phyloP scores from a whole-genome alignment of 2,797 vertebrate species.

The Acipenser transmontanus region DNA sequence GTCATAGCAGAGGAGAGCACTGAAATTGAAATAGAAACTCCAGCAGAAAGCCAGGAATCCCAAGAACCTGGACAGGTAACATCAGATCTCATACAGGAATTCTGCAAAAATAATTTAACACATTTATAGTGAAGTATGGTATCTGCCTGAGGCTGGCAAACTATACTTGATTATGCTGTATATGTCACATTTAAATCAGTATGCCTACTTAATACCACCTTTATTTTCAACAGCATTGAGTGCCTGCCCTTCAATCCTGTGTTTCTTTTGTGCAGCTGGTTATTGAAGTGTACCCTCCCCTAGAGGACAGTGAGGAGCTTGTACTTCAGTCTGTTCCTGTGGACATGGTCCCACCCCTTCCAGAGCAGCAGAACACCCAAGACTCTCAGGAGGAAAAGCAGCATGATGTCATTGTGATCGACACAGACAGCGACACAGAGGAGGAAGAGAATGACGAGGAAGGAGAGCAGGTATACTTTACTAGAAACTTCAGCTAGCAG shows the following conservation, averaged over 20 bases:
- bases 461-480: slow-evolving; percentile 69
- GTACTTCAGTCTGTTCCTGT: slow-evolving; percentile 68
- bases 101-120: no score
- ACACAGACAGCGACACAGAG: slow-evolving; percentile 87
- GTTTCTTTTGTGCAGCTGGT: slow-evolving; percentile 55
- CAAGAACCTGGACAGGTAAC: slow-evolving; percentile 79
- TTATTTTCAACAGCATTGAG: no score
- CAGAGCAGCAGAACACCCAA: slow-evolving; percentile 55
- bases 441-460: slow-evolving; percentile 82
- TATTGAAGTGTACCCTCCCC: slow-evolving; percentile 65
- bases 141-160: no score
- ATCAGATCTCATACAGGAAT: neutral
- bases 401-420: slow-evolving; percentile 87
- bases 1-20: slow-evolving; percentile 77
- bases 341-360: slow-evolving; percentile 62
- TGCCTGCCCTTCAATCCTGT: neutral
- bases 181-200: no score
- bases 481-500: no score
- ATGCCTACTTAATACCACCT: no score
- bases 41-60: slow-evolving; percentile 75
- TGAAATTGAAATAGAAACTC: slow-evolving; percentile 77
- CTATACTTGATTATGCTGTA: no score
- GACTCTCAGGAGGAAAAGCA: slow-evolving; percentile 69
- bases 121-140: no score
- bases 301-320: slow-evolving; percentile 68